phyloP scores from a whole-genome alignment of 2,113 vertebrate species.

The Mesocricetus auratus region DNA sequence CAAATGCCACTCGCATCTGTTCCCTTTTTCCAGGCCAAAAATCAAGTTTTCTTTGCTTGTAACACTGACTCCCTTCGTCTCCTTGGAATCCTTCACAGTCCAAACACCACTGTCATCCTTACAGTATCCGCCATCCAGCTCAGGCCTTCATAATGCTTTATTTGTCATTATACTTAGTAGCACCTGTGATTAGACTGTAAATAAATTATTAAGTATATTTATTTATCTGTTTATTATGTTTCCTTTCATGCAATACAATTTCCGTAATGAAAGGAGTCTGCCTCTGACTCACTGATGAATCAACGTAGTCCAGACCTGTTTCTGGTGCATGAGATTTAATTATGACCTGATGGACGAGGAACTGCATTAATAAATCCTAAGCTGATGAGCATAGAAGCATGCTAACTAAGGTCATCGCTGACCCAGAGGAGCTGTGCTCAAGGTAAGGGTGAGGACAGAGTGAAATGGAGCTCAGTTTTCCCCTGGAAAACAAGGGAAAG shows the following conservation, averaged over 20 bases:
- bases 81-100: neutral
- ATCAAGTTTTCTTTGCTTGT: neutral
- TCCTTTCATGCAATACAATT: constrained; percentile 42
- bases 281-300: constrained; percentile 37
- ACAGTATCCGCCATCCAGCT: neutral
- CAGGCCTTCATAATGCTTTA: neutral
- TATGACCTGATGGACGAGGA: constrained; percentile 20
- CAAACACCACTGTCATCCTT: neutral
- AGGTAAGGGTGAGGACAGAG: neutral
- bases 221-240: constrained; percentile 49
- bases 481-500: neutral
- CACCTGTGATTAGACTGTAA: constrained; percentile 34
- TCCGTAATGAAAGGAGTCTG: constrained; percentile 63
- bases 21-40: neutral
- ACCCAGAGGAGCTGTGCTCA: neutral
- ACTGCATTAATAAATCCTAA: neutral
- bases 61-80: neutral
- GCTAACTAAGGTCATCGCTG: neutral
- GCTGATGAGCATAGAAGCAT: neutral
- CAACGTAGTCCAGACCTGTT: constrained; percentile 65
- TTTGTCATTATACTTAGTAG: neutral
- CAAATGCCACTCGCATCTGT: neutral
- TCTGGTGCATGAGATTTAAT: constrained; percentile 61
- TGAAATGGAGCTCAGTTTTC: neutral
- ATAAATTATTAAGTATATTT: constrained; percentile 40